Percentiles rank a stretch among this genome's conserved stretches.
Evolutionary conservation across 2,888 invertebrate genomes (phyloP).

Genomic region (Synergus laeviventris): DNA sequence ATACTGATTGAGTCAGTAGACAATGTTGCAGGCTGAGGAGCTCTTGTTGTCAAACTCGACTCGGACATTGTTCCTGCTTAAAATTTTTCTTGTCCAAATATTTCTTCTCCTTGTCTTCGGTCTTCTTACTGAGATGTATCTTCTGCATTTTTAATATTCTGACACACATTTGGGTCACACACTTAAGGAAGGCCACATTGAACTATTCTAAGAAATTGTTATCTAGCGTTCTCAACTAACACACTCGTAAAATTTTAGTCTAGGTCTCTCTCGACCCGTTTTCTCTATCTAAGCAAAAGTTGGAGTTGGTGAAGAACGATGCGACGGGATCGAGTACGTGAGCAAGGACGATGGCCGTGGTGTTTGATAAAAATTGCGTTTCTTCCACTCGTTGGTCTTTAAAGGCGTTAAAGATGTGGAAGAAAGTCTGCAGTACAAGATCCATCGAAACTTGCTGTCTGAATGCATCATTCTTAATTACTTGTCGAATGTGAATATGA

Average conservation of each 20-base stretch:
- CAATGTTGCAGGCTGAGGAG: constrained; percentile 7
- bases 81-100: constrained; percentile 31
- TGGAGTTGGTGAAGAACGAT: constrained; percentile 15
- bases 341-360: constrained; percentile 14
- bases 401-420: constrained; percentile 51
- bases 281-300: constrained; percentile 21
- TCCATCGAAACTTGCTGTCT: constrained; percentile 22
- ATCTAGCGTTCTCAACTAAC: constrained; percentile 67
- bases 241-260: constrained; percentile 55
- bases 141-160: constrained; percentile 48
- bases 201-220: constrained; percentile 73
- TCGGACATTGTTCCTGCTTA: neutral
- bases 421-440: constrained; percentile 39
- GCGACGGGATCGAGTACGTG: constrained; percentile 26
- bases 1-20: constrained; percentile 6
- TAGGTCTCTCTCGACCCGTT: constrained; percentile 40
- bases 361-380: constrained; percentile 9
- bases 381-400: constrained; percentile 45
- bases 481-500: neutral
- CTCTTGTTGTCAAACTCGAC: neutral
- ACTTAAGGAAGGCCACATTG: constrained; percentile 75
- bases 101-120: constrained; percentile 13
- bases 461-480: neutral
- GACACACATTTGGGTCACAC: constrained; percentile 66
- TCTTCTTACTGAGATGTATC: constrained; percentile 31